Evolutionary conservation across 2,113 vertebrate species (phyloP).

Genomic region (Chascanopsetta lugubris): DNA sequence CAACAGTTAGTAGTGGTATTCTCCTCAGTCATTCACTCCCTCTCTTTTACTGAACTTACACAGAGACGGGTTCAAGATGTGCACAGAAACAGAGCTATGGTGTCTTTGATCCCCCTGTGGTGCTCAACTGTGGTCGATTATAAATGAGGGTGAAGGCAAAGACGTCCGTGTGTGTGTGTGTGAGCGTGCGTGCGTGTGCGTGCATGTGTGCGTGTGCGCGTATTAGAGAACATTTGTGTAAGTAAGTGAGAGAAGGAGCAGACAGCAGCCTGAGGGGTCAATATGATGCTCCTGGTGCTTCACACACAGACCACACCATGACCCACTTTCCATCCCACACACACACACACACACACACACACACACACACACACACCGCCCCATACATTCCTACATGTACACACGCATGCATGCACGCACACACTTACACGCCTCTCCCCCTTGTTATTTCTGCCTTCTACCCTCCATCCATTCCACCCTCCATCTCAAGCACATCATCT

Average conservation of each 20-base stretch:
- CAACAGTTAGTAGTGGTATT: neutral
- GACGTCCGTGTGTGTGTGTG: slow-evolving; percentile 19
- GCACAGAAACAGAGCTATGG: slow-evolving; percentile 28
- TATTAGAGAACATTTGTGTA: slow-evolving; percentile 18
- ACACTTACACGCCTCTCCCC: slow-evolving; percentile 20
- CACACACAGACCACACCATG: slow-evolving; percentile 66
- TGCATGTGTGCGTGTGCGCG: slow-evolving; percentile 14
- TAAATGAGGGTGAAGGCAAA: slow-evolving; percentile 37
- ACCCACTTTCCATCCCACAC: slow-evolving; percentile 68
- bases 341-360: slow-evolving; percentile 13
- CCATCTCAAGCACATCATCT: slow-evolving; percentile 22
- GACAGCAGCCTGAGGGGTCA: slow-evolving; percentile 73
- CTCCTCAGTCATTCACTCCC: slow-evolving; percentile 1
- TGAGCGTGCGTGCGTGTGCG: slow-evolving; percentile 16
- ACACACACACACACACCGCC: slow-evolving; percentile 24
- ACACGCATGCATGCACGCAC: slow-evolving; percentile 11
- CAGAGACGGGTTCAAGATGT: slow-evolving; percentile 7
- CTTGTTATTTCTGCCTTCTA: slow-evolving; percentile 63
- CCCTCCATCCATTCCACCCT: slow-evolving; percentile 49
- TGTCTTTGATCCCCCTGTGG: slow-evolving; percentile 32
- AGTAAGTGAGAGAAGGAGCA: slow-evolving; percentile 45
- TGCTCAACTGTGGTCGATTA: slow-evolving; percentile 42
- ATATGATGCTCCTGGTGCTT: slow-evolving; percentile 72
- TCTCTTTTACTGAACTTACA: neutral
- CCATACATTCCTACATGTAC: slow-evolving; percentile 14